Evolutionary conservation across 2,888 invertebrate genomes (phyloP).

Genomic region (Myopa testacea): DNA sequence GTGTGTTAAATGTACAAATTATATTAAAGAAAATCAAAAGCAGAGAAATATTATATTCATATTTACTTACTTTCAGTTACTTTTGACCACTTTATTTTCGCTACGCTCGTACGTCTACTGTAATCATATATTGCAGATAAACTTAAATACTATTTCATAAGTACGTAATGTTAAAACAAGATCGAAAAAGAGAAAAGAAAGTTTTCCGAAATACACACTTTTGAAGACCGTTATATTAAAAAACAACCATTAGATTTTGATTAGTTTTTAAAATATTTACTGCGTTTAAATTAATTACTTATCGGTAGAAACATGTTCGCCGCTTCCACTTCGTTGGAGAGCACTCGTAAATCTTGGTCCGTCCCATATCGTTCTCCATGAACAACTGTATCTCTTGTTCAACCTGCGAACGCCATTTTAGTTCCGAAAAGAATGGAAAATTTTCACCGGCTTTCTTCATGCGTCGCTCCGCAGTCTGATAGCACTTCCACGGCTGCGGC

Average conservation of each 20-base stretch:
- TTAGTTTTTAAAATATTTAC: no score
- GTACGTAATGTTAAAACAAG: slow-evolving; percentile 9
- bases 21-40: slow-evolving; percentile 16
- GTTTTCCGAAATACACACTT: slow-evolving; percentile 18
- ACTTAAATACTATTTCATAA: neutral
- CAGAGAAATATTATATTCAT: slow-evolving; percentile 17
- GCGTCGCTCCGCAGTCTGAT: slow-evolving; percentile 79
- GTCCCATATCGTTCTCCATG: slow-evolving; percentile 68
- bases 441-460: slow-evolving; percentile 72
- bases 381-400: slow-evolving; percentile 73
- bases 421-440: slow-evolving; percentile 73
- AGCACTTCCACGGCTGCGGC: slow-evolving; percentile 89
- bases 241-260: neutral
- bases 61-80: neutral
- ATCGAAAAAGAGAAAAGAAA: neutral
- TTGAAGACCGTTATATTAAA: neutral
- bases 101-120: neutral
- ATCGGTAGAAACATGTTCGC: slow-evolving; percentile 75
- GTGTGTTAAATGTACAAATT: slow-evolving; percentile 38
- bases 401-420: slow-evolving; percentile 75
- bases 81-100: slow-evolving; percentile 11
- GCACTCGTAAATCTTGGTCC: slow-evolving; percentile 73
- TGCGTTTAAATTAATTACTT: slow-evolving; percentile 30
- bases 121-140: neutral
- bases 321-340: slow-evolving; percentile 77